Base-by-base conservation (phyloP, 2,888 invertebrate species). In the Drosophila bunnanda region DNA sequence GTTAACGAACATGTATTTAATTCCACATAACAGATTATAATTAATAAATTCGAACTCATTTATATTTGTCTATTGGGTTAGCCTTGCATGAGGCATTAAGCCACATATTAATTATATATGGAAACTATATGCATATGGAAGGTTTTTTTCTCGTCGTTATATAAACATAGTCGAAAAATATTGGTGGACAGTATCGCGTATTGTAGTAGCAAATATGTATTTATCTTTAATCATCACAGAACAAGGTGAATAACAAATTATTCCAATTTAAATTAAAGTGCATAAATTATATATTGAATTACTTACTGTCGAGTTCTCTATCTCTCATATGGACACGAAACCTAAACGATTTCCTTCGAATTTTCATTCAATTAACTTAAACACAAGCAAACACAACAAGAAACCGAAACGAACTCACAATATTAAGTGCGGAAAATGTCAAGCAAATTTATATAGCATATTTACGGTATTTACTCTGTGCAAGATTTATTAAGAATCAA, bases 401-500 rank as follows among this genome's bases (percentile, higher is more conserved):
- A 59, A 28, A 72, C 57, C 44, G 50, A 59, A 54, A 36, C 34
- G 39, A 55, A 67, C 55, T 67, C 66, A 66, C 66, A 67, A 56
- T 67, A 67, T 66, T 66, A 48, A 39, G 66, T 67, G 66, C 66
- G 54, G 38, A 39, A 79, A 75, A 50, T 61, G 52, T 59, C 66
- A 81, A 57, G 64, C 54, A 76, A 78, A 80, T 86, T 86, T 86
- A 83, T 81, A 79, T 81, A 86, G 79, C 76, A 83, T 81, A 80
- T 78, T 86, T 82, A 85, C 65, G 77, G 83, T 83, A 85, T 50
- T 50, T 80, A 83, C 79, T 79, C 81, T 86, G 86, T 83, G 83
- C 84, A 86, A 86, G 74, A 81, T 83, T 86, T 83, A 83, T 81
- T 86, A 86, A 78, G 55, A 83, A 86, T 83, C 79, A 86, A 80